Evolutionary conservation across 2,888 invertebrate genomes (phyloP).

Genomic region (Xylota segnis): DNA sequence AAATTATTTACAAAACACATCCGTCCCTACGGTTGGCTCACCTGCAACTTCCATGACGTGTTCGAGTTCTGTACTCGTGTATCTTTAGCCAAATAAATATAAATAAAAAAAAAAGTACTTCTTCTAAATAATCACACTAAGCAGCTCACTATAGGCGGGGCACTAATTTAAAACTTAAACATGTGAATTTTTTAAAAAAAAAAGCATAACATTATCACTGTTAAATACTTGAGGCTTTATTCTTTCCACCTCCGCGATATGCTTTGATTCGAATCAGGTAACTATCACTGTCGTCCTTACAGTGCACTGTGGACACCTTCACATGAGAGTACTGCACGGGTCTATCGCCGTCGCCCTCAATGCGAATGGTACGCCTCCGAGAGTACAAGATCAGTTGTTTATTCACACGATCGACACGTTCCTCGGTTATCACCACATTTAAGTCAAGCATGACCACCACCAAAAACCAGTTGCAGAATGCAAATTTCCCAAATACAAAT

Average conservation of each 20-base stretch:
- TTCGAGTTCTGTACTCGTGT: not conserved
- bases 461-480: conserved; percentile 27
- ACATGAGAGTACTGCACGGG: conserved; percentile 59
- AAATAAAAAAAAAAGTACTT: conserved; percentile 19
- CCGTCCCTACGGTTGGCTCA: conserved; percentile 25
- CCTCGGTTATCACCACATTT: conserved; percentile 70
- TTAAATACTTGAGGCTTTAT: conserved; percentile 66
- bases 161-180: conserved; percentile 13
- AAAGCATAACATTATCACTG: conserved; percentile 19
- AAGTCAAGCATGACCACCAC: conserved; percentile 71
- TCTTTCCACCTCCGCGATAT: conserved; percentile 54
- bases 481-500: conserved; percentile 22
- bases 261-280: conserved; percentile 69
- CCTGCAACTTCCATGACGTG: conserved; percentile 72
- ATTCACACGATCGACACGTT: conserved; percentile 74
- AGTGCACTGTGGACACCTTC: conserved; percentile 63
- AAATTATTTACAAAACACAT: conserved; percentile 14
- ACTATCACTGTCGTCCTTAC: conserved; percentile 56
- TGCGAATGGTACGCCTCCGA: conserved; percentile 68
- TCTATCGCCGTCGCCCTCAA: conserved; percentile 40
- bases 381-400: conserved; percentile 67
- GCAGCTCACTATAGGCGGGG: conserved; percentile 16
- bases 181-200: conserved; percentile 5
- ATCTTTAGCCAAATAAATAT: conserved; percentile 2
- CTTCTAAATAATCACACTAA: conserved; percentile 4